Evolutionary conservation across 2,888 invertebrate species (phyloP).

Genomic region (Aquatica leii): DNA sequence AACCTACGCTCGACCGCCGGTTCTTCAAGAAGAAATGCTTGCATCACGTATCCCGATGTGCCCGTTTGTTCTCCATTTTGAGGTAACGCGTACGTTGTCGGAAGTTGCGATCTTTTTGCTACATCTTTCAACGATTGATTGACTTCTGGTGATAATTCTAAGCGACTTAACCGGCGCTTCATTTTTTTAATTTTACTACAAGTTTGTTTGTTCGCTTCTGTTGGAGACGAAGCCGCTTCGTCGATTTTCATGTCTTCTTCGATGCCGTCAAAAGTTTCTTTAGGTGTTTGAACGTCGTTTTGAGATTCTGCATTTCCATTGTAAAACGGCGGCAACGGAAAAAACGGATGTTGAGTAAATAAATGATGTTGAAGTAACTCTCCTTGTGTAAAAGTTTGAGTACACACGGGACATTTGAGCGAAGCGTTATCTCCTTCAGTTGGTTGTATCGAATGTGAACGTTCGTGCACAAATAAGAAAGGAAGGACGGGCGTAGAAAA

Average conservation of each 20-base stretch:
- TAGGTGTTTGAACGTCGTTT: conserved; percentile 48
- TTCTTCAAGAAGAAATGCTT: conserved; percentile 88
- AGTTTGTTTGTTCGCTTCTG: conserved; percentile 37
- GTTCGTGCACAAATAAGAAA: conserved; percentile 91
- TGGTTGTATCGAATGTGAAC: conserved; percentile 69
- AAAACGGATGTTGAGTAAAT: conserved; percentile 67
- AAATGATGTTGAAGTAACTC: conserved; percentile 71
- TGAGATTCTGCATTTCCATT: conserved; percentile 59
- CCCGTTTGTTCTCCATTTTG: conserved; percentile 51
- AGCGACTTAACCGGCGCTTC: conserved; percentile 47
- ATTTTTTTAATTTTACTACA: conserved; percentile 58
- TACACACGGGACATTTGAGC: conserved; percentile 69
- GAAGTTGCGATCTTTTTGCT: conserved; percentile 65
- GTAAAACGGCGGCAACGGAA: conserved; percentile 55
- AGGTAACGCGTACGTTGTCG: conserved; percentile 73
- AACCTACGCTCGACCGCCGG: conserved; percentile 66
- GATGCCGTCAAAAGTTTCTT: conserved; percentile 51
- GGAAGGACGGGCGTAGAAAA: conserved; percentile 90
- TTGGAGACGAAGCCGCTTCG: conserved; percentile 43
- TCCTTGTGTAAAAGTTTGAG: conserved; percentile 65
- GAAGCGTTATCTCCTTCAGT: conserved; percentile 45
- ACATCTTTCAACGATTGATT: conserved; percentile 64
- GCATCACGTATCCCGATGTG: conserved; percentile 77
- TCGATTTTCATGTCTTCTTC: conserved; percentile 54
- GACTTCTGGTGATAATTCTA: conserved; percentile 59